Evolutionary conservation across 2,113 vertebrate genomes (phyloP), one percentile per base, ranked within the genome.

Genomic region (Heliornis fulica): DNA sequence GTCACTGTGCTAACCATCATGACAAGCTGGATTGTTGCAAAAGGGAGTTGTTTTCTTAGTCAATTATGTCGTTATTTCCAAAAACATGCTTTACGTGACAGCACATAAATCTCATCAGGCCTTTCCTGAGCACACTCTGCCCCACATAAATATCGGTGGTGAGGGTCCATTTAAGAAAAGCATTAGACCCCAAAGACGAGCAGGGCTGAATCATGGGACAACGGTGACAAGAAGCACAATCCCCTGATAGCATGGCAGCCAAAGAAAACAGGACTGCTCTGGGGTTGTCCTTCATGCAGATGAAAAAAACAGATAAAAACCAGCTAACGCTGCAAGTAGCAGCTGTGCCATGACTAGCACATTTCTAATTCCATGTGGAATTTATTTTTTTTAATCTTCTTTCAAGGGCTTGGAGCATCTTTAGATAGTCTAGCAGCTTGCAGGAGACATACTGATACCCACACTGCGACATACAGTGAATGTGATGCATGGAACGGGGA

Each of bases 401-500:
- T 74, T 32, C 15, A 53, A 79, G 61, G 11, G 13, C 8, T 79
- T 70, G 36, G 22, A 90, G 41, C 28, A 76, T 40, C 71, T 41
- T 85, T 57, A 82, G 60, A 41, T 22, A 34, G 12, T 23, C 45
- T 13, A 36, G 31, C 8, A 74, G 19, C 46, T 75, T 59, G 40
- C 29, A 57, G 57, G 38, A 81, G 54, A 41, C 28, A 20, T 0
- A 0, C 25, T 7, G 48, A 11, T 10, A 77, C 9, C 26, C 2
- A 3, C 26, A 56, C n/a, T 0, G 0, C 0, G 3, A 16, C 1
- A 12, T 16, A 11, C 0, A 0, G 16, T 32, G 60, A 3, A 81
- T 64, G 56, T 22, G 36, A 34, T 1, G 4, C 26, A 18, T 0
- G 1, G 31, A 43, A 45, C 34, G 56, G 19, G 13, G 61, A 54